Conservation (phyloP, 2,113 vertebrate genomes). For the Clupea harengus region DNA sequence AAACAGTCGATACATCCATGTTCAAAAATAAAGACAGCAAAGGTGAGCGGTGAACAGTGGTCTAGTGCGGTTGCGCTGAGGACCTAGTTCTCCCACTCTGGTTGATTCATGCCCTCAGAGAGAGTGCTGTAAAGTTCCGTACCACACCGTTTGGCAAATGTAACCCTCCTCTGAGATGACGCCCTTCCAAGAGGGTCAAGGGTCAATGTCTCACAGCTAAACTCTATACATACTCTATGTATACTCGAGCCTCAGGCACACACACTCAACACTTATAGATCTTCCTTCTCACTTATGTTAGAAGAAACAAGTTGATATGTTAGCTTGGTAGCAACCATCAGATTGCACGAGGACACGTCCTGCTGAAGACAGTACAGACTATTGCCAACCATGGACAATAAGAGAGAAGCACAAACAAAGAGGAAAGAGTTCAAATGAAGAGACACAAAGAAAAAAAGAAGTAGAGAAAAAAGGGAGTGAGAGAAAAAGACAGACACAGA, state of each 20-base stretch:
- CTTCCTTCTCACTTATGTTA: background rate
- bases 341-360: background rate
- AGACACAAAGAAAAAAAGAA: background rate
- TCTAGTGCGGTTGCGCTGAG: background rate
- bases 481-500: background rate
- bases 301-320: background rate
- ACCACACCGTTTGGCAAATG: background rate
- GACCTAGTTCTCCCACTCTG: background rate
- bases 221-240: background rate
- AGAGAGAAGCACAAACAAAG: background rate
- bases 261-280: background rate
- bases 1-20: conserved; percentile 26
- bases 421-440: background rate
- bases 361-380: background rate
- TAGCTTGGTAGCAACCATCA: background rate
- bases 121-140: background rate
- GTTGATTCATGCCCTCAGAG: background rate
- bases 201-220: background rate
- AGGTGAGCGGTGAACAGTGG: background rate
- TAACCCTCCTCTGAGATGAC: background rate
- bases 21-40: conserved; percentile 34
- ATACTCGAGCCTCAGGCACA: background rate
- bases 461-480: background rate
- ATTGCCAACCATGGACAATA: background rate
- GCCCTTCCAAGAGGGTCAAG: background rate